These are phyloP conservation scores for Dermochelys coriacea DNA, from an alignment of 2,797 vertebrate genomes.

Conservation along the genomic window DNA sequence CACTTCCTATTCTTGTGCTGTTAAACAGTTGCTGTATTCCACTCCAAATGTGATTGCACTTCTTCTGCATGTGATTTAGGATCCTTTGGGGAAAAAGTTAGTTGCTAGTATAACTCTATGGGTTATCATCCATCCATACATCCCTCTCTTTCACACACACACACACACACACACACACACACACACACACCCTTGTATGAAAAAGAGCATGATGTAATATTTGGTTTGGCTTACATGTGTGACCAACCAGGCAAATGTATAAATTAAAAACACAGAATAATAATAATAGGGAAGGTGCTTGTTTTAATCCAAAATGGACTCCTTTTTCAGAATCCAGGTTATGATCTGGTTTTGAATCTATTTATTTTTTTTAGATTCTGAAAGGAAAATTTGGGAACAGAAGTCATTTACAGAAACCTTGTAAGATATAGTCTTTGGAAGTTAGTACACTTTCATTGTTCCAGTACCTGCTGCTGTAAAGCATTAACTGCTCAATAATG, in stretches of 20 bases:
- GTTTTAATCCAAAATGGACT: constrained; percentile 43
- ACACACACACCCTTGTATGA: background rate
- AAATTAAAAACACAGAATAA: background rate
- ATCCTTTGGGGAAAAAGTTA: background rate
- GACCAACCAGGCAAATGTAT: background rate
- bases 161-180: accelerated
- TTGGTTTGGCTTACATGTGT: background rate
- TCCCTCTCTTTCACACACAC: too few species aligned
- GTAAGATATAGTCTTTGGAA: constrained; percentile 27
- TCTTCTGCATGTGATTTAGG: background rate
- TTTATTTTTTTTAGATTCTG: constrained; percentile 34
- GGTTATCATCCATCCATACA: background rate
- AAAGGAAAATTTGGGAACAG: constrained; percentile 48
- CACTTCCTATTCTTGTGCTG: accelerated
- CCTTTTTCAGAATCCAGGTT: constrained; percentile 36
- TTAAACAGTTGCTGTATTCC: background rate
- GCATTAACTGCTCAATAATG: constrained; percentile 72
- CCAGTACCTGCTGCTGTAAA: constrained; percentile 30
- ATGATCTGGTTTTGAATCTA: constrained; percentile 32
- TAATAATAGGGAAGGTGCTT: background rate
- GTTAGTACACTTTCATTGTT: constrained; percentile 3
- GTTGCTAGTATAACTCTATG: background rate
- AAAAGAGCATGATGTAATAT: background rate
- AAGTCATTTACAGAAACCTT: constrained; percentile 52
- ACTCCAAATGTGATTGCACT: accelerated